Evolutionary conservation across 2,113 vertebrate genomes (phyloP).

Genomic region (Casuarius casuarius): DNA sequence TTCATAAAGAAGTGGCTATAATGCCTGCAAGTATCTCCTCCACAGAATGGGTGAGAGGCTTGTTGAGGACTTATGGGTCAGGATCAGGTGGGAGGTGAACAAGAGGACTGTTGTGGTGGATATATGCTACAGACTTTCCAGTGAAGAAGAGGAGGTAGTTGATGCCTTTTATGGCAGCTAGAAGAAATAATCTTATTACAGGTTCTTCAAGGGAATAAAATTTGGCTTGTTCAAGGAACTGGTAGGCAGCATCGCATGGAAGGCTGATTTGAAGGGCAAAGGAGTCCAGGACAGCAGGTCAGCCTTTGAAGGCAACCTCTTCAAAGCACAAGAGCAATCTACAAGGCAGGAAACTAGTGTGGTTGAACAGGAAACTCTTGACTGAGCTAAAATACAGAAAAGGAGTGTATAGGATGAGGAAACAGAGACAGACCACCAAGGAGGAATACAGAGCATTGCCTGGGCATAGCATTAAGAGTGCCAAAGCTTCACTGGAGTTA

Average conservation of each 20-base stretch:
- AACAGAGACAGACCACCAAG: background rate
- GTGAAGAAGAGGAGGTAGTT: background rate
- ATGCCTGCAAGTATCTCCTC: background rate
- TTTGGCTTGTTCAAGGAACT: background rate
- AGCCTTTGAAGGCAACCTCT: background rate
- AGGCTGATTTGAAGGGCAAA: background rate
- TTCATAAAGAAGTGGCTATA: background rate
- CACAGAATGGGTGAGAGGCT: background rate
- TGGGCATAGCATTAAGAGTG: background rate
- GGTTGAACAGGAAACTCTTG: background rate
- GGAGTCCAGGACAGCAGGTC: background rate
- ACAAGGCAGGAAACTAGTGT: background rate
- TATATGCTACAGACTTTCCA: background rate
- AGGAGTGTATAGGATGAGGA: background rate
- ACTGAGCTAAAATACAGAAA: background rate
- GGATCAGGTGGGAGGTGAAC: background rate
- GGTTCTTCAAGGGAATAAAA: background rate
- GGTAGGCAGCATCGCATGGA: background rate
- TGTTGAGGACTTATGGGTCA: background rate
- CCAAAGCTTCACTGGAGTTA: background rate
- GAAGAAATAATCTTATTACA: background rate
- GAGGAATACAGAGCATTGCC: background rate
- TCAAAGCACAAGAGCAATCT: background rate
- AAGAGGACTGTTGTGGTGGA: background rate
- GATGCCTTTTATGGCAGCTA: background rate